A percentile compares a stretch with the other conserved stretches of the same genome.
Evolutionary conservation across 2,888 invertebrate species (phyloP).

Genomic region (Nasonovia ribisnigri): DNA sequence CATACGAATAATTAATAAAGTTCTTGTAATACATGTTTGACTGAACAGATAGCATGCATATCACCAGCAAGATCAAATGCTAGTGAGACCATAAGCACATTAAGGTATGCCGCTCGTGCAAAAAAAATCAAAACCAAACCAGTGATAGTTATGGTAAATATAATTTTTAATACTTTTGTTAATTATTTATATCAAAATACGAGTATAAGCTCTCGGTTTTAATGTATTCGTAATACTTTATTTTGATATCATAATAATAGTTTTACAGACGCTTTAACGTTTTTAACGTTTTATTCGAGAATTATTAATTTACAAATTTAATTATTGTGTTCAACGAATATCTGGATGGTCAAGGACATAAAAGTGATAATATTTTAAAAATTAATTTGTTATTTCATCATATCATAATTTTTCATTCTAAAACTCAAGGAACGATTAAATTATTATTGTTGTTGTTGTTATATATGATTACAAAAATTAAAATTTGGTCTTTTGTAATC

Average conservation of each 20-base stretch:
- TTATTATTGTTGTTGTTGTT: background rate
- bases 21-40: background rate
- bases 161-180: background rate
- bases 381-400: background rate
- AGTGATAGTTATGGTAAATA: slow-evolving; percentile 88
- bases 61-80: slow-evolving; percentile 89
- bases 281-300: background rate
- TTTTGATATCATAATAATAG: background rate
- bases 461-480: background rate
- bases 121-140: slow-evolving; percentile 94
- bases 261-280: background rate
- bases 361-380: background rate
- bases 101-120: slow-evolving; percentile 91
- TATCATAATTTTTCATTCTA: background rate
- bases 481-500: background rate
- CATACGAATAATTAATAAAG: background rate
- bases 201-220: background rate
- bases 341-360: background rate
- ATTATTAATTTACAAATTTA: background rate
- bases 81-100: slow-evolving; percentile 89
- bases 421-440: background rate
- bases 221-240: background rate
- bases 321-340: background rate
- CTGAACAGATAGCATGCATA: slow-evolving; percentile 89
- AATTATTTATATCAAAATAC: background rate